Evolutionary conservation across 2,797 vertebrate genomes (phyloP), one percentile per base, ranked within the genome.

Genomic region (Oreonectes daqikongensis): DNA sequence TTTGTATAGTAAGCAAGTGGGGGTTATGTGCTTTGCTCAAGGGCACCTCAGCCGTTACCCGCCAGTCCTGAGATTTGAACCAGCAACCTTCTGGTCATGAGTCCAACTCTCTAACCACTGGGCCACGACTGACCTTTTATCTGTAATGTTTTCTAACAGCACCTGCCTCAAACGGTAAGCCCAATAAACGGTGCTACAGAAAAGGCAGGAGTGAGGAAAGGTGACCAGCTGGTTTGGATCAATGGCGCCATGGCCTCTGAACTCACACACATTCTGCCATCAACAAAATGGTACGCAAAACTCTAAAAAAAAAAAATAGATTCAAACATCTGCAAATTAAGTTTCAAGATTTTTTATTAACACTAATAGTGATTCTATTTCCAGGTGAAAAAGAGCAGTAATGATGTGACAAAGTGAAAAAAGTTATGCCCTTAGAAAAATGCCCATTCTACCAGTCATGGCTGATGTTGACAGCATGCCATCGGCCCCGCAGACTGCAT

Each of bases 201-300:
- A 59, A 90, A 78, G 17, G 94, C 95, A 0, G 96, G 96, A 1
- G 93, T 98, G 59, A 88, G 84, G 1, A 85, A 81, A 0, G 94
- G 94, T 38, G 95, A 94, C 81, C 89, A 90, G 68, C 92, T 99
- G 63, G 81, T 98, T 69, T 96, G 96, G 92, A 90, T 99, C 66
- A 95, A 98, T 0, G 96, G 97, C 0, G 81, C 87, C 79, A 87
- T 84, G 0, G 92, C 89, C 57, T 93, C 91, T 66, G 90, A 81
- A 22, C 90, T 94, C 74, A 93, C 94, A 93, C 94, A 0, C 59
- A 87, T 1, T 72, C 84, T 0, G 88, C 90, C 60, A 92, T 99
- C 38, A 86, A 50, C 85, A 95, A 75, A 88, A 94, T 91, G 88
- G 97, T 99, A 88, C 0, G 77, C 26, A 28, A n/a, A n/a, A n/a